Base-by-base conservation (phyloP, 1,140 invertebrate genomes). In the Harpegnathos saltator region DNA sequence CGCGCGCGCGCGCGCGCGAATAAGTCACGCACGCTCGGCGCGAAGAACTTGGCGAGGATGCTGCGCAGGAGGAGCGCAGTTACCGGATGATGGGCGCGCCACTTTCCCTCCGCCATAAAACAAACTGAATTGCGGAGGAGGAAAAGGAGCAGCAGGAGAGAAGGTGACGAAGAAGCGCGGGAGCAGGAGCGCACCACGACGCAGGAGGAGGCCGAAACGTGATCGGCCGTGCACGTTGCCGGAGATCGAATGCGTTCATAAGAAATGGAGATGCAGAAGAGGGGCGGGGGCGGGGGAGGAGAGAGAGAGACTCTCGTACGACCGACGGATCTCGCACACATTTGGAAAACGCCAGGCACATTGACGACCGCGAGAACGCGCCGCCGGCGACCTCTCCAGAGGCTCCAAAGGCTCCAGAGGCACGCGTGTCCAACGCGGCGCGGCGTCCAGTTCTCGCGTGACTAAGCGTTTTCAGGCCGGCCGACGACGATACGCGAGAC, bases 141-240 rank as follows among this genome's bases (percentile, higher is more conserved):
- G 73, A 78, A 48, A 38, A 29, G 15, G n/a, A 44, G n/a, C 22
- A 29, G 22, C 19, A 59, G 33, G 2, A 44, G 17, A 54, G 33
- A 68, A 52, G 63, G 22, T 58, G 22, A 80, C 29, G 44, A 38
- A 52, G 58, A 50, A 24, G 56, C 22, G 59, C 24, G 61, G 58
- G 58, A 24, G 54, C 15, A 68, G 74, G 44, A 14, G 15, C 19
- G 7, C 22, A 19, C 48, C 1, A 5, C 29, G 1, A 29, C 29
- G n/a, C n/a, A 3, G 38, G 52, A 69, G 52, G 12, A 56, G 73
- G n/a, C n/a, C 54, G 33, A 83, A 85, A 86, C 85, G 82, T 86
- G 85, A 84, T 84, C 66, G 33, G 48, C 26, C 17, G 56, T 33
- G 63, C 63, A 83, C 84, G 73, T 86, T 86, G 73, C 74, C 17